Conservation (phyloP, 1,140 invertebrate genomes). For the Cydia strobilella region DNA sequence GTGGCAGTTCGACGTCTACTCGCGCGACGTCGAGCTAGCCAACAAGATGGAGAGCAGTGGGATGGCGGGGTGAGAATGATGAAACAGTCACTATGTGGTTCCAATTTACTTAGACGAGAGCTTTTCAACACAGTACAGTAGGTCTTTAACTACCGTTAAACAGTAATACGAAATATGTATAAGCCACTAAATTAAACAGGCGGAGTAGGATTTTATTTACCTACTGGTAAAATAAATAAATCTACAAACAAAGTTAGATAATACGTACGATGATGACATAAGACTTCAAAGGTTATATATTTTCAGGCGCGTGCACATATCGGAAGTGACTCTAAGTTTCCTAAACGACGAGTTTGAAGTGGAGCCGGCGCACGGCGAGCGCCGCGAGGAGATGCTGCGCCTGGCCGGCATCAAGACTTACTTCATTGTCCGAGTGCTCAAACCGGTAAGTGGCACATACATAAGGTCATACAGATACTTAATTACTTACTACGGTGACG, state of each 20-base stretch:
- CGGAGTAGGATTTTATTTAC: too few species aligned
- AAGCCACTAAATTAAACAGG: too few species aligned
- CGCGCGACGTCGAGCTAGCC: constrained; percentile 97
- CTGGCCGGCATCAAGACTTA: constrained; percentile 94
- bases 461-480: too few species aligned
- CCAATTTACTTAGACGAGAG: too few species aligned
- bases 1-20: constrained; percentile 99
- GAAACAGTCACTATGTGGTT: neutral
- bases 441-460: constrained; percentile 85
- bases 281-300: constrained; percentile 32
- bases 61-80: constrained; percentile 90
- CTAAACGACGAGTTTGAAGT: constrained; percentile 97
- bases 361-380: constrained; percentile 94
- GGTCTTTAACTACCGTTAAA: too few species aligned
- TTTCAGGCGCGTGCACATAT: constrained; percentile 95
- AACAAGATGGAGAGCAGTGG: constrained; percentile 99
- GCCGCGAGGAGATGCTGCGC: constrained; percentile 91
- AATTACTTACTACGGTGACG: too few species aligned
- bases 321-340: constrained; percentile 94
- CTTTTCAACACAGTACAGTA: too few species aligned
- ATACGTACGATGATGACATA: neutral
- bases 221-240: too few species aligned
- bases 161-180: too few species aligned
- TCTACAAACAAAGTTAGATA: neutral
- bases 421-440: constrained; percentile 93